phyloP scores from a whole-genome alignment of 2,797 vertebrate genomes.

The Tamandua tetradactyla region DNA sequence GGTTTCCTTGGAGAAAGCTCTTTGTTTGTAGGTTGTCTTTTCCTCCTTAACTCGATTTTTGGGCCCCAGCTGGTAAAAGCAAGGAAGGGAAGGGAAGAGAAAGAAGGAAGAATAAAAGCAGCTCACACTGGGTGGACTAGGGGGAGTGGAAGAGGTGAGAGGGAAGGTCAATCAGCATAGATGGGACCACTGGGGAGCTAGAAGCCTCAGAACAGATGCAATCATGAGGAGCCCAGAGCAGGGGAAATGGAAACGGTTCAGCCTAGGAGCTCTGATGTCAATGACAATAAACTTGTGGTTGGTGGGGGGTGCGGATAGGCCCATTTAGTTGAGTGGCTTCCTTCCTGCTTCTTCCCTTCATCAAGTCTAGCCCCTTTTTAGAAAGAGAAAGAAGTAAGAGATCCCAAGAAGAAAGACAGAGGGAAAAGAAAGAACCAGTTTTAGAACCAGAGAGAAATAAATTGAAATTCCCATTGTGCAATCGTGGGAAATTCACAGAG shows the following conservation, averaged over 20 bases:
- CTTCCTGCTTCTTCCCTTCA: background rate
- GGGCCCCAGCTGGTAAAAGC: background rate
- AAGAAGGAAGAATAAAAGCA: no score
- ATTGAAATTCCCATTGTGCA: background rate
- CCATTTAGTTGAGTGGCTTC: background rate
- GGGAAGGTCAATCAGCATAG: background rate
- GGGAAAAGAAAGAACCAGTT: background rate
- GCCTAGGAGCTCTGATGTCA: background rate
- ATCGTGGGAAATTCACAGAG: background rate
- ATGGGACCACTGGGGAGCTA: background rate
- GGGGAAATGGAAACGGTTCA: background rate
- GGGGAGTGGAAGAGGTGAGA: background rate
- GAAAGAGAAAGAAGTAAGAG: background rate
- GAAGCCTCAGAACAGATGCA: background rate
- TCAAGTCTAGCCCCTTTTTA: background rate
- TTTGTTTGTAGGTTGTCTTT: background rate
- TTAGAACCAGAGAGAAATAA: background rate
- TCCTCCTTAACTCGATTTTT: background rate
- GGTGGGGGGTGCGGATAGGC: no score
- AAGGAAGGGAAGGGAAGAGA: no score
- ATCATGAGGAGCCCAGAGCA: background rate
- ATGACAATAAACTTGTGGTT: background rate
- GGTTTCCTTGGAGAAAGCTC: slow-evolving; percentile 18
- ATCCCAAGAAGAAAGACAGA: background rate
- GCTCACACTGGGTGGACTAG: background rate